Conservation (phyloP, 2,888 invertebrate species). For the Pristionchus maxplancki region DNA sequence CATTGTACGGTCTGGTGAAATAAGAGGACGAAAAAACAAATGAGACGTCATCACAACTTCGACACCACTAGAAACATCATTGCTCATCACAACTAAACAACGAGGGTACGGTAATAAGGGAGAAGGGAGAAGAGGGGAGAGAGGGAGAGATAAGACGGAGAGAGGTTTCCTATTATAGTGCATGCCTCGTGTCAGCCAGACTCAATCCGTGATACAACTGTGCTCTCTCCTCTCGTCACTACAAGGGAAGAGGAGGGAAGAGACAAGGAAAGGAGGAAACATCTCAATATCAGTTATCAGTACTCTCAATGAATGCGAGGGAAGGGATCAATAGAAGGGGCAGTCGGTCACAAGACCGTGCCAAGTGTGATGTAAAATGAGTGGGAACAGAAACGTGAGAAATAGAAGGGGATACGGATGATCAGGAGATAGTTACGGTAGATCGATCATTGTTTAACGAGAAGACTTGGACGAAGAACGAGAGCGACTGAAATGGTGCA, state of each 20-base stretch:
- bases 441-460: neutral
- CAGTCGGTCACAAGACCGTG: slow-evolving; percentile 1
- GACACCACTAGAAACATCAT: neutral
- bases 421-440: neutral
- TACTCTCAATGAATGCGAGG: slow-evolving; percentile 22
- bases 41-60: slow-evolving; percentile 13
- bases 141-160: neutral
- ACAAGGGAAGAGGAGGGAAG: neutral
- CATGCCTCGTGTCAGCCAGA: neutral
- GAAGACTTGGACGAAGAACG: slow-evolving; percentile 12
- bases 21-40: slow-evolving; percentile 12
- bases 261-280: slow-evolving; percentile 22
- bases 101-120: neutral
- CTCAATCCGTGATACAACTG: neutral
- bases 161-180: slow-evolving; percentile 28
- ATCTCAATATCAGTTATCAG: slow-evolving; percentile 21
- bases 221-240: neutral
- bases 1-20: neutral
- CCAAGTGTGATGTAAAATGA: neutral
- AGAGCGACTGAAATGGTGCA: neutral
- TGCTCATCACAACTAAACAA: neutral
- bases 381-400: neutral
- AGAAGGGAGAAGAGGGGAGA: neutral
- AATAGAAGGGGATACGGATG: neutral
- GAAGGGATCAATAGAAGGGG: neutral